Base-by-base conservation (phyloP, 2,888 invertebrate genomes). In the Ochropleura plecta region DNA sequence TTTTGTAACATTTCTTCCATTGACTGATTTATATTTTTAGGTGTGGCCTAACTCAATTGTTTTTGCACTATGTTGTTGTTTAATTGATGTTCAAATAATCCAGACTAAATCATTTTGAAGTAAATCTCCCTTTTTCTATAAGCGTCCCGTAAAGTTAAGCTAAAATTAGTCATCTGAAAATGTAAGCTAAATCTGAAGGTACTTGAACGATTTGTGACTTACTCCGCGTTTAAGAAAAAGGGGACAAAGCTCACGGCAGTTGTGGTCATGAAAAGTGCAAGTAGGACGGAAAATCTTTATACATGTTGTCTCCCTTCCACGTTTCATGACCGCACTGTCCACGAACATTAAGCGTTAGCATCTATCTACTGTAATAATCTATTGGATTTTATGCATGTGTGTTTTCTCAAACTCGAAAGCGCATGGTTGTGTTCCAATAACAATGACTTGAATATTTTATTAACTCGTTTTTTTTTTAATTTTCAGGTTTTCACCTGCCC, bases 401-500 rank as follows among this genome's bases (percentile, higher is more conserved):
- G 76, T n/a, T 8, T 55, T 64, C 55, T 40, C 18, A 30, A 42
- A 59, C 30, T 60, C 48, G 1, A 53, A 30, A 49, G 30, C 30
- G 78, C 79, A 79, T 68, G 79, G 53, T 3, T 79, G 73, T 79
- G 18, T 40, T 4, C 4, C 1, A 18, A 18, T 7, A 12, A 14
- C 12, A 20, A 7, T 3, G 0, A 0, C 0, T 0, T 1, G 4
- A 65, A 48, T n/a, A 1, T 6, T 16, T 57, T 55, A 46, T 42
- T 40, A n/a, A 42, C 5, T 12, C 0, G 3, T 9, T 16, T 5
- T 62, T 48, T 70, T 49, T 49, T 12, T 57, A 0, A 42, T 1
- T 93, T 93, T 3, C 93, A 95, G 96, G 87, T 92, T 3, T 96
- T 92, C 90, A 94, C 90, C 0, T 96, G 96, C 68, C 96, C 96